These are phyloP conservation scores for Nasonia longicornis DNA, from an alignment of 1,140 invertebrate genomes.

Conservation along the genomic window DNA sequence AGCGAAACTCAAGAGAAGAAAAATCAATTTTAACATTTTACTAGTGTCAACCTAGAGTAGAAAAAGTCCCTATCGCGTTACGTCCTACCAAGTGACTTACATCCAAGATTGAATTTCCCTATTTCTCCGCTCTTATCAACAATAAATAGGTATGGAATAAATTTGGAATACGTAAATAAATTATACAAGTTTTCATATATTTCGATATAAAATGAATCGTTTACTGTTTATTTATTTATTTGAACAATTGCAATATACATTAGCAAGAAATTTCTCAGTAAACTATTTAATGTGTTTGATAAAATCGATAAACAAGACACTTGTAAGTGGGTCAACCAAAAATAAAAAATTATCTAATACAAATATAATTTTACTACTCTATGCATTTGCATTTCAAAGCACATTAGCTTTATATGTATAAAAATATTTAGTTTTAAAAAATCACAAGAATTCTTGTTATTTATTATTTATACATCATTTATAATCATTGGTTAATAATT, in stretches of 20 bases:
- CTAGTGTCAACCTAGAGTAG: neutral
- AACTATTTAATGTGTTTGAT: no score
- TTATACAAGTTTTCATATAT: neutral
- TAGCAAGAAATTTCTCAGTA: neutral
- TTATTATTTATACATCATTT: neutral
- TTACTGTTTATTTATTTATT: neutral
- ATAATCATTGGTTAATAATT: neutral
- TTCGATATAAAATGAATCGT: neutral
- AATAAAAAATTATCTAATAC: neutral
- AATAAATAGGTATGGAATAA: no score
- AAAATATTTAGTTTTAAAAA: neutral
- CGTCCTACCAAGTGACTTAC: neutral
- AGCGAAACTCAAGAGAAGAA: neutral
- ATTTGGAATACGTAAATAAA: neutral
- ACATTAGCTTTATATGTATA: neutral
- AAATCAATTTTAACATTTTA: neutral
- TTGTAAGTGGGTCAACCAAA: neutral
- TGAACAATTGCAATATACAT: conserved; percentile 5
- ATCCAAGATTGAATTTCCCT: neutral
- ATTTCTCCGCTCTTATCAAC: neutral
- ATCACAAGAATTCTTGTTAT: neutral
- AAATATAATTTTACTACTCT: neutral
- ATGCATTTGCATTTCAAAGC: neutral
- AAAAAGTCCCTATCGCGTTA: neutral
- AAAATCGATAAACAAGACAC: no score